Evolutionary conservation across 2,888 invertebrate genomes (phyloP), one percentile per base, ranked within the genome.

Genomic region (Nomada ruficornis): DNA sequence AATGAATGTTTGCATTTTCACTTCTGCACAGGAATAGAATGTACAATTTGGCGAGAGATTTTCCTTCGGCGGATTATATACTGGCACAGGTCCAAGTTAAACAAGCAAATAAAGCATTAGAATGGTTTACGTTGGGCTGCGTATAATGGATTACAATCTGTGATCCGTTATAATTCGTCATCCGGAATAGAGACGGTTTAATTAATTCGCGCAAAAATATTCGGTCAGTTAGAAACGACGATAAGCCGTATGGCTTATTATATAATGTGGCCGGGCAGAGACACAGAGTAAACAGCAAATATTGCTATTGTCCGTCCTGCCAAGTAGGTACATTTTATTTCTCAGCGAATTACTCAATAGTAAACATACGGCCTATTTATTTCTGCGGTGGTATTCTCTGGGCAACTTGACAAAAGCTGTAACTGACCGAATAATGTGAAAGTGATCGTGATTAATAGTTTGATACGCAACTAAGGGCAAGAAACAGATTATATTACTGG

Each of bases 51-150:
- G 75, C 80, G 80, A 67, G 74, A 55, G 79, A 77, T 82, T 85
- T 85, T 71, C 81, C 71, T 74, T 70, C 79, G 62, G 10, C 59
- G 55, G 60, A 68, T 74, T 79, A 72, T 77, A 82, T 71, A 26
- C 68, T 85, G 85, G 85, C 82, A 29, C 10, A 3, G 5, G 0
- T 77, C 85, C 85, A 82, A 65, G 54, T 82, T 73, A 60, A 82
- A 71, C 74, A 79, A 74, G 70, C 85, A 77, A 85, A 79, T 84
- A 77, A 85, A 82, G 79, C 82, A 75, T 77, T 82, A 82, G 80
- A 85, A 82, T 77, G 83, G 65, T 72, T 75, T 65, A 64, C 71
- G 62, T 75, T 63, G 26, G 65, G 44, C 59, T 64, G 72, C 70
- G 55, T 85, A 80, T 85, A 85, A 85, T 70, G 72, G 77, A 72